Percentiles rank a stretch among this genome's conserved stretches.
Evolutionary conservation across 2,888 invertebrate species (phyloP).

Genomic region (Pimpla rufipes): DNA sequence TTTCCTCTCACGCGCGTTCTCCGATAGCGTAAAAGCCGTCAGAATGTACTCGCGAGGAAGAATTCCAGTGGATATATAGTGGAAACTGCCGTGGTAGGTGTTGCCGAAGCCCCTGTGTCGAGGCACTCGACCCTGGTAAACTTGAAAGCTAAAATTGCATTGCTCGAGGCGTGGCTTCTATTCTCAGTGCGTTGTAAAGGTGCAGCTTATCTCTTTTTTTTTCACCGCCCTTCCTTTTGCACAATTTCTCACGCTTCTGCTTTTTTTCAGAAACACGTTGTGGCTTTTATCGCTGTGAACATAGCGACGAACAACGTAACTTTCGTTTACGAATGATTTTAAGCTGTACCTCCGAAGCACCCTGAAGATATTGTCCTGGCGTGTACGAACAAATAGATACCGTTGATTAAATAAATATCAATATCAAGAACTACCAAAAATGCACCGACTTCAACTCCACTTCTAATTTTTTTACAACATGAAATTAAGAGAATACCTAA

Average conservation of each 20-base stretch:
- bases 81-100: conserved; percentile 8
- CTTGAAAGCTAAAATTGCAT: conserved; percentile 57
- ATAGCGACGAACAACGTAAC: neutral
- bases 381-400: no score
- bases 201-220: conserved; percentile 18
- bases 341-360: neutral
- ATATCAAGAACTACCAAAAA: no score
- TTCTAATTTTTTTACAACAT: no score
- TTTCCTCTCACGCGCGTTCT: conserved; percentile 3
- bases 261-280: neutral
- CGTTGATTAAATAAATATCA: no score
- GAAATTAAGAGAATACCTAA: no score
- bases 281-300: neutral
- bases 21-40: neutral
- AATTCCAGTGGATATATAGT: conserved; percentile 16
- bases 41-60: neutral
- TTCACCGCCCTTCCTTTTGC: conserved; percentile 20
- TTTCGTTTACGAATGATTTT: no score
- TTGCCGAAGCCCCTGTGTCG: conserved; percentile 26
- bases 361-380: no score
- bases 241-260: conserved; percentile 16
- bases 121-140: conserved; percentile 39
- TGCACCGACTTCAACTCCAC: no score
- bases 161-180: conserved; percentile 36
- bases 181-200: conserved; percentile 17